Conservation (phyloP, 2,113 vertebrate genomes). For the Odobenus rosmarus region DNA sequence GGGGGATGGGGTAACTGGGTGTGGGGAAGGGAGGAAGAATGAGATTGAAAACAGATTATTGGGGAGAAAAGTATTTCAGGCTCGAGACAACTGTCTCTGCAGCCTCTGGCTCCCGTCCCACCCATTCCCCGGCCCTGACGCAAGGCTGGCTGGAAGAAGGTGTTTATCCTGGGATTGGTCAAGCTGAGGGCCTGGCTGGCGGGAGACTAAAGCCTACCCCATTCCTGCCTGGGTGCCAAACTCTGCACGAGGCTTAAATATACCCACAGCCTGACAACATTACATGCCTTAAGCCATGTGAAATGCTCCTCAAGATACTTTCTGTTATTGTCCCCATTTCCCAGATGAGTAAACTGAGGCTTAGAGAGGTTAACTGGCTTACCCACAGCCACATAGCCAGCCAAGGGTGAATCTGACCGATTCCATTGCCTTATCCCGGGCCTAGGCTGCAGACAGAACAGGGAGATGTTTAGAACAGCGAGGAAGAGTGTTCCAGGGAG, state of each 20-base stretch:
- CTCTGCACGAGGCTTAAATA: not conserved
- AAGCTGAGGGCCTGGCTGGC: conserved; percentile 6
- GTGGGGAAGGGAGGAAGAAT: not conserved
- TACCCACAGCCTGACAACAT: not conserved
- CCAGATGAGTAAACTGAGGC: not conserved
- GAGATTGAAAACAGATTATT: conserved; percentile 83
- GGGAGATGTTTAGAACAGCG: not conserved
- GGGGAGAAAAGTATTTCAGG: conserved; percentile 75
- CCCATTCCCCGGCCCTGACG: conserved; percentile 76
- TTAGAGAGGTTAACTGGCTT: not conserved
- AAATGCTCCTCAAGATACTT: not conserved
- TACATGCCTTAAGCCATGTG: not conserved
- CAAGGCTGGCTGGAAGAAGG: conserved; percentile 65
- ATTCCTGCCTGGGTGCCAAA: not conserved
- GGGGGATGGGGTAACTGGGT: too few relatives aligned
- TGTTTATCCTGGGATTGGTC: conserved; percentile 2
- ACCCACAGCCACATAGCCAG: not conserved
- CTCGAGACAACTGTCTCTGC: conserved; percentile 72
- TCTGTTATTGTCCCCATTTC: not conserved
- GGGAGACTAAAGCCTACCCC: not conserved
- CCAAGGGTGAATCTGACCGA: not conserved
- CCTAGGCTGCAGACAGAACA: not conserved
- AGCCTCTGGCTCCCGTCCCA: conserved; percentile 59
- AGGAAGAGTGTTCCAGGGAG: not conserved
- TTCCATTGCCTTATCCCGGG: not conserved